phyloP scores from a whole-genome alignment of 2,113 vertebrate genomes.

The Ginglymostoma cirratum region DNA sequence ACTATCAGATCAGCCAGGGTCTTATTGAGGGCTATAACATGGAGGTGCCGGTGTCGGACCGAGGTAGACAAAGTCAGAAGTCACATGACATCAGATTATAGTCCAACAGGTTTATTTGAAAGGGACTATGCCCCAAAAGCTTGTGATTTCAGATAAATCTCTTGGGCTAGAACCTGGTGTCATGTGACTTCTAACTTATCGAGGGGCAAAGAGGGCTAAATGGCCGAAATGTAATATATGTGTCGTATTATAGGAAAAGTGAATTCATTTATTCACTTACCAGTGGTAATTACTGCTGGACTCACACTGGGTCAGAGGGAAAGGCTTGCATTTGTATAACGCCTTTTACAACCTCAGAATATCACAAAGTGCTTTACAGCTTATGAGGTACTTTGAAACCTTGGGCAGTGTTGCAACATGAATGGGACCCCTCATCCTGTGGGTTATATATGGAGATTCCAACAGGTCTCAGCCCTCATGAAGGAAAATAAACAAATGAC shows the following conservation, averaged over 20 bases:
- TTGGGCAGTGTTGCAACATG: not conserved
- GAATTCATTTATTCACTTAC: not conserved
- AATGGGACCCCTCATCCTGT: not conserved
- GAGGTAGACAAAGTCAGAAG: no score
- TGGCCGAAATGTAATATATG: no score
- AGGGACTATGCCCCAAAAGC: no score
- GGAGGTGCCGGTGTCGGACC: no score
- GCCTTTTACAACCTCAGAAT: not conserved
- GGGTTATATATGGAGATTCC: not conserved
- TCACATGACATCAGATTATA: no score
- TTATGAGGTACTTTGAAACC: not conserved
- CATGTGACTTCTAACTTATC: no score
- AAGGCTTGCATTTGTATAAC: not conserved
- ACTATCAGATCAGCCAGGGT: no score
- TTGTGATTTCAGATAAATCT: no score
- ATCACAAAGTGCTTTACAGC: not conserved
- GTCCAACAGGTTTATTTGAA: no score
- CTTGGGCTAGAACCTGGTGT: no score
- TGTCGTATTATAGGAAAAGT: not conserved
- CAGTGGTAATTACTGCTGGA: not conserved
- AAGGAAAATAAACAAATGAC: not conserved
- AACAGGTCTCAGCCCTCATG: not conserved
- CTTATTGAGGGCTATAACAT: no score
- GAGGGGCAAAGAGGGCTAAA: no score
- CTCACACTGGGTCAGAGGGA: not conserved